Evolutionary conservation across 1,140 invertebrate genomes (phyloP).

Genomic region (Plectrocnemia conspersa): DNA sequence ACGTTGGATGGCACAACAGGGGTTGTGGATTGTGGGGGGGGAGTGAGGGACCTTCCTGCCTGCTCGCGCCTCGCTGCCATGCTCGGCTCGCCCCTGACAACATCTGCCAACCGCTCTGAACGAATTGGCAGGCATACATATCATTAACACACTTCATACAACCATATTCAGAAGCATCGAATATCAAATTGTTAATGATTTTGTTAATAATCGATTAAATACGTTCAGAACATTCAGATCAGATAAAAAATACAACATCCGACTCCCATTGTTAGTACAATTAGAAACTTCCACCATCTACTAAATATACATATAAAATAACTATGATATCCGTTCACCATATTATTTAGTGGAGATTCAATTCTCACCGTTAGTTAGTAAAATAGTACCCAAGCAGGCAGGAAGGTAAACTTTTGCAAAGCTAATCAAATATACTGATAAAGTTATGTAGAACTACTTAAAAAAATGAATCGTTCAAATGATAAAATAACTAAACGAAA

Average conservation of each 20-base stretch:
- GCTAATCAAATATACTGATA: constrained; percentile 13
- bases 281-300: constrained; percentile 14
- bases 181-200: constrained; percentile 8
- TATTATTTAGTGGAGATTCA: constrained; percentile 10
- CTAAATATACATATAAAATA: constrained; percentile 12
- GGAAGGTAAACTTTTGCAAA: constrained; percentile 43
- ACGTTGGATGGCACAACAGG: constrained; percentile 17
- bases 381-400: constrained; percentile 48
- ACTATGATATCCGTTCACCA: constrained; percentile 30
- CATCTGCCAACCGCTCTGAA: constrained; percentile 33
- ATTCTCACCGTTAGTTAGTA: constrained; percentile 28
- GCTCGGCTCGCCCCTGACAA: constrained; percentile 24
- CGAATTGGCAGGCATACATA: constrained; percentile 31
- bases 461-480: constrained; percentile 2
- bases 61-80: constrained; percentile 27
- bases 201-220: constrained; percentile 4
- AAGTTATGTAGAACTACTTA: constrained; percentile 10
- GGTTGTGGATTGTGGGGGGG: constrained; percentile 20
- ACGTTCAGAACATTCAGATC: constrained; percentile 18
- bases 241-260: constrained; percentile 21
- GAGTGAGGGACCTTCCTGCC: constrained; percentile 34
- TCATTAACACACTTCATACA: constrained; percentile 28
- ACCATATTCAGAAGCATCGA: constrained; percentile 9
- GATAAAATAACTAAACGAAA: not conserved
- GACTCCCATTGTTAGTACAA: constrained; percentile 25